phyloP scores from a whole-genome alignment of 2,113 vertebrate genomes.

The Pithys albifrons region DNA sequence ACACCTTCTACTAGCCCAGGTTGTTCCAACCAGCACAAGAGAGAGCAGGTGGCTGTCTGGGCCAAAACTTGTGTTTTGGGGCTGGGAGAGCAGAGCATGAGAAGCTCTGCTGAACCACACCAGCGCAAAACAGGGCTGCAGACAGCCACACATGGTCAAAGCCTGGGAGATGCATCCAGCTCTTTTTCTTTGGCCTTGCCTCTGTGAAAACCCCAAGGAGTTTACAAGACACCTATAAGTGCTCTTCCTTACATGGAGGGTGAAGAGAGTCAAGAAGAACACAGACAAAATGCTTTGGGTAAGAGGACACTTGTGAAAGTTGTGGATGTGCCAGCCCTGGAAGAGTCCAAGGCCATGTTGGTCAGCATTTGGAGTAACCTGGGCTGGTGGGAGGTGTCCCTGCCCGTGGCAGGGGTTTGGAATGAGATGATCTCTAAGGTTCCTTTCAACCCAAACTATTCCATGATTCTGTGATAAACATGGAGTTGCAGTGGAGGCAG shows the following conservation, averaged over 20 bases:
- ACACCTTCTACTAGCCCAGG: neutral
- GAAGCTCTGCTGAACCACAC: neutral
- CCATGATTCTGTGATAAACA: neutral
- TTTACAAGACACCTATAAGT: neutral
- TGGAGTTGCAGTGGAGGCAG: accelerated
- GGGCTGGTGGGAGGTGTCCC: neutral
- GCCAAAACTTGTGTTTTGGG: neutral
- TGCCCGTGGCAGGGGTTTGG: neutral
- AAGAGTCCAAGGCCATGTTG: neutral
- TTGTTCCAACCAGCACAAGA: neutral
- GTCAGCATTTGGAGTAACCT: accelerated
- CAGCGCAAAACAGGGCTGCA: neutral
- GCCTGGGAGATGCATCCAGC: neutral
- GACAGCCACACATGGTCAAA: accelerated
- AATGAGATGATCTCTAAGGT: neutral
- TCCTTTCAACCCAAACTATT: neutral
- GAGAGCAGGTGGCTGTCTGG: neutral
- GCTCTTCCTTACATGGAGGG: accelerated
- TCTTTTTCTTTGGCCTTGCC: neutral
- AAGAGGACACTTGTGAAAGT: neutral
- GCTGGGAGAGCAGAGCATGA: neutral
- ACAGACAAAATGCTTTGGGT: neutral
- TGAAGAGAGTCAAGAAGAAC: neutral
- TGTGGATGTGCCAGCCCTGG: neutral
- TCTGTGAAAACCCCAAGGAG: neutral